Base-by-base conservation (phyloP, 2,888 invertebrate genomes). In the Himalopsyche japonica region DNA sequence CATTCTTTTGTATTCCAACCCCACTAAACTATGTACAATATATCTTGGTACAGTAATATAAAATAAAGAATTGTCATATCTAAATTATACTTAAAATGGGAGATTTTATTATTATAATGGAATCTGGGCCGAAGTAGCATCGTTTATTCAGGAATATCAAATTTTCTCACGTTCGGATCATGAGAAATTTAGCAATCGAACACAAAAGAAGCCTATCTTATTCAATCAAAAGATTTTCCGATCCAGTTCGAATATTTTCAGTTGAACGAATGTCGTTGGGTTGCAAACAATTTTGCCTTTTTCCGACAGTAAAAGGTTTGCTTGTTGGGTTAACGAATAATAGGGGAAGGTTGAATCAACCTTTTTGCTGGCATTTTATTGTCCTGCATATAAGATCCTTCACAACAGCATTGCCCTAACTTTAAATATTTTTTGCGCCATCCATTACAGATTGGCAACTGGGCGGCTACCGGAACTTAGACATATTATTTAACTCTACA, bases 191-290 rank as follows among this genome's bases (percentile, higher is more conserved):
- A 30, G 70, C 70, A 70, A 70, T 30, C 70, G 70, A 70, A 70
- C 30, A 27, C 8, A 70, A 70, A 70, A 70, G 70, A 70, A 70
- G 30, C 70, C 70, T 30, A 70, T 70, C 70, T 70, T 70, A 70
- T 70, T 70, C 70, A 70, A 70, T 70, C 70, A 70, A 70, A 70
- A 70, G 70, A 70, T 70, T 70, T 70, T 70, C 70, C 70, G 70
- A 70, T 70, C 70, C 70, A 30, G 70, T 70, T 27, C 70, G 70
- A 70, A 70, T 70, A 70, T 24, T 70, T 20, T 70, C 70, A 70
- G 70, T 70, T 70, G 70, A 70, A 70, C 70, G 70, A 70, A 70
- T 27, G 27, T 70, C 70, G 20, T 70, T 20, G 70, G 70, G 70
- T 27, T 70, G 70, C 70, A 70, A 70, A 70, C 70, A 70, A 70